Evolutionary conservation across 2,797 vertebrate species (phyloP).

Genomic region (Masticophis lateralis): DNA sequence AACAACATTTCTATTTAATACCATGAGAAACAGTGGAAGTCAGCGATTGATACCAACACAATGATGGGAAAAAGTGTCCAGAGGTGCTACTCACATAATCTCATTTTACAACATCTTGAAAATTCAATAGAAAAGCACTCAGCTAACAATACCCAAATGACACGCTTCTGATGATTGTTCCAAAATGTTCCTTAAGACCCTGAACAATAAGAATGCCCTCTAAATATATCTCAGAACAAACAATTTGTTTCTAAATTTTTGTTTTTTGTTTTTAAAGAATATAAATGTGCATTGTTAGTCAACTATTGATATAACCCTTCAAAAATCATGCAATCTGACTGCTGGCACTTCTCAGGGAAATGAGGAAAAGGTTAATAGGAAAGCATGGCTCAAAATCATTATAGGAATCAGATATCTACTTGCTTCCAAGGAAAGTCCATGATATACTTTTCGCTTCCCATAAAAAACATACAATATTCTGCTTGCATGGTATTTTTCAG

Average conservation of each 20-base stretch:
- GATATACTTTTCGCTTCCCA: not conserved
- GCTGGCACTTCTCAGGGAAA: conserved; percentile 60
- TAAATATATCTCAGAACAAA: conserved; percentile 76
- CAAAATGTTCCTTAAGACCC: conserved; percentile 68
- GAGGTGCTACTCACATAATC: conserved; percentile 81
- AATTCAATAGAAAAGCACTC: conserved; percentile 78
- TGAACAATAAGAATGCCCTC: conserved; percentile 72
- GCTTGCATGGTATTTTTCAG: not conserved
- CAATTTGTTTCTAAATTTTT: conserved; percentile 64
- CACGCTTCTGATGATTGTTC: conserved; percentile 77
- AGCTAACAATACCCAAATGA: conserved; percentile 76
- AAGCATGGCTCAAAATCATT: conserved; percentile 62
- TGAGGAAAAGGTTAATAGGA: conserved; percentile 55
- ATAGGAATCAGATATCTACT: conserved; percentile 39
- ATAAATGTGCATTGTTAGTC: conserved; percentile 71
- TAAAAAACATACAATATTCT: not conserved
- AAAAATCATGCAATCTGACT: conserved; percentile 45
- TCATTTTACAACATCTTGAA: conserved; percentile 80
- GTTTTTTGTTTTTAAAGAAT: conserved; percentile 45
- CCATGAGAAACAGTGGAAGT: conserved; percentile 83
- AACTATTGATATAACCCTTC: conserved; percentile 64
- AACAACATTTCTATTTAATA: conserved; percentile 80
- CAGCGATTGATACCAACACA: conserved; percentile 84
- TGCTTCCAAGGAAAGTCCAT: not conserved
- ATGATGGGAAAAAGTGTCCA: conserved; percentile 85